A percentile compares a stretch with the other conserved stretches of the same genome.
Conservation (phyloP, 2,888 invertebrate species). For the Leptinotarsa juncta region DNA sequence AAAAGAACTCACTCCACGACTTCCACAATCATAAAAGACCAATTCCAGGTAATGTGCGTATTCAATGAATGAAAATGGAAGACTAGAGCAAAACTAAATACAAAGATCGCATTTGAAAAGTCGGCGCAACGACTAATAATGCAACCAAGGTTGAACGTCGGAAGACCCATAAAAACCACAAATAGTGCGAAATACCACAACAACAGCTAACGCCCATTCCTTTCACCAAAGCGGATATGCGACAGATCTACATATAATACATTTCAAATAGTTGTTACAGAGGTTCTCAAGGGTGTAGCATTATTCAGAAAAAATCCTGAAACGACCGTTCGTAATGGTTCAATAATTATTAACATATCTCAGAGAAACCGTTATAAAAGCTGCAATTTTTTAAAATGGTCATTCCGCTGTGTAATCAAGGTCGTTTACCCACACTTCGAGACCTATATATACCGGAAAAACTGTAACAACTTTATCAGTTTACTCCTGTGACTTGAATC, state of each 20-base stretch:
- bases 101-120: background rate
- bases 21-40: too few relatives aligned
- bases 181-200: constrained; percentile 1
- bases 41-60: too few relatives aligned
- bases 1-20: too few relatives aligned
- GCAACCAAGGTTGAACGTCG: background rate
- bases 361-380: constrained; percentile 5
- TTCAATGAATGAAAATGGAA: background rate
- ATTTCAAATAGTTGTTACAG: background rate
- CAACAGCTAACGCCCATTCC: constrained; percentile 12
- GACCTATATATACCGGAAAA: constrained; percentile 17
- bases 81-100: background rate
- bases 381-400: constrained; percentile 7
- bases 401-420: constrained; percentile 11
- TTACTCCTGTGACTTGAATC: constrained; percentile 17
- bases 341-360: background rate
- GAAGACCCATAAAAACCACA: background rate
- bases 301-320: background rate
- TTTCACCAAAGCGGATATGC: constrained; percentile 8
- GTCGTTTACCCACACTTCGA: constrained; percentile 4
- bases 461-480: constrained; percentile 32
- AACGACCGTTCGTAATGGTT: constrained; percentile 1
- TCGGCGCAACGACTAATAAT: background rate
- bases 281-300: constrained; percentile 1
- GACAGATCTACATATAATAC: background rate